Evolutionary conservation across 2,888 invertebrate species (phyloP), one percentile per base, ranked within the genome.

Genomic region (Actias luna): DNA sequence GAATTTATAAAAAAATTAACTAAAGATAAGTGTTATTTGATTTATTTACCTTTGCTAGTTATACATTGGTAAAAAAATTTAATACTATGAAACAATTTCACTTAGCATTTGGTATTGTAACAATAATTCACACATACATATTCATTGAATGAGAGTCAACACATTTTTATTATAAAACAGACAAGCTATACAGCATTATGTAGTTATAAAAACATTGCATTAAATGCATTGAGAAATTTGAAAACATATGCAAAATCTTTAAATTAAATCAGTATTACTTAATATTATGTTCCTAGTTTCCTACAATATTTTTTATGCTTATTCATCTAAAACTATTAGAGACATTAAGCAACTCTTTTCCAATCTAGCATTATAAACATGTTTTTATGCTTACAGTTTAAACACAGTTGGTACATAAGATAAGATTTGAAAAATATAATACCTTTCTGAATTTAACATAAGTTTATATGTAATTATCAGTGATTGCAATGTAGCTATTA

Each of bases 31-130:
- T 88, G 85, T 88, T 84, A 88, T 89, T 89, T 89, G 91, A 92
- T 92, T 92, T 92, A 92, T 90, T 91, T 88, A 90, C 89, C 89
- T 86, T 89, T 89, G 91, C 89, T 90, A 89, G 85, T 89, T 88
- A 89, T 87, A 92, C 91, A 92, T 89, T 89, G 90, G 91, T 92
- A 92, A 91, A 91, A 92, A 89, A 84, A 90, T 89, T 77, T 86
- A 88, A 90, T 89, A 89, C 85, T 90, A 90, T 89, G 87, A 90
- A 92, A 90, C 84, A 92, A 84, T 85, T 90, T 89, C 90, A 89
- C 79, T 84, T 88, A 90, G 89, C 90, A 87, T 91, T 90, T 88
- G 88, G 88, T 88, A 88, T 74, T 82, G 78, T 84, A 83, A 87
- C 78, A 83, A 83, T 82, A 82, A 85, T 83, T 86, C 80, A 87